Base-by-base conservation (phyloP, 2,113 vertebrate species). In the Talpa occidentalis region DNA sequence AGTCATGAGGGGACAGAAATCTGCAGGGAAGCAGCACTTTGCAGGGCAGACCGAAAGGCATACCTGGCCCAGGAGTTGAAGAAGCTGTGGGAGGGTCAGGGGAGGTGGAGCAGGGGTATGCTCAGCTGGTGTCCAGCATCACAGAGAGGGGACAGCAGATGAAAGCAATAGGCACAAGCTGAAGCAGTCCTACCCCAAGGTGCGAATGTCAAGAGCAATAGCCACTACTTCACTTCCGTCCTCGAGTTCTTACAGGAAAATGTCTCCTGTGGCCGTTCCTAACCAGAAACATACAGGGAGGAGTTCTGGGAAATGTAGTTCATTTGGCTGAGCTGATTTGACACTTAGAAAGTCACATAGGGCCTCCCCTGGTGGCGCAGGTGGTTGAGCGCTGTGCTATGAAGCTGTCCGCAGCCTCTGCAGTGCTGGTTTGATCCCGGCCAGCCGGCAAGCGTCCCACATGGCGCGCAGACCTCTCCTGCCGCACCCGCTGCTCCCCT, bases 271-370 rank as follows among this genome's bases (percentile, higher is more conserved):
- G 10, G 40, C 21, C 47, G 8, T 54, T 35, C 28, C 47, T 69
- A 44, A 54, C 19, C 35, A 62, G 56, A 90, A 73, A 47, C 16
- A 17, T 17, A 19, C 19, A 82, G 22, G 32, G 52, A 67, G 32
- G 52, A 26, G 24, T 70, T 82, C 54, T 85, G 84, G 67, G 80
- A 87, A 90, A 67, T 47, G 30, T 70, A 22, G 54, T 90, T 90
- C 9, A 21, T 40, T 56, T 59, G 44, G 16, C 40, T 69, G 52
- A 10, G 22, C 62, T 30, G 30, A 66, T 35, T 15, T 24, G 5
- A 67, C 9, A 60, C 0, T 7, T 15, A 42, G 0, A 52, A 90
- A 74, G 42, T 12, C 26, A 69, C 35, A 9, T 1, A 19, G 54
- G n/a, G n/a, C n/a, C n/a, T n/a, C n/a, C n/a, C n/a, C n/a, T n/a